Base-by-base conservation (phyloP, 1,140 invertebrate species). In the Paralvinella palmiformis region DNA sequence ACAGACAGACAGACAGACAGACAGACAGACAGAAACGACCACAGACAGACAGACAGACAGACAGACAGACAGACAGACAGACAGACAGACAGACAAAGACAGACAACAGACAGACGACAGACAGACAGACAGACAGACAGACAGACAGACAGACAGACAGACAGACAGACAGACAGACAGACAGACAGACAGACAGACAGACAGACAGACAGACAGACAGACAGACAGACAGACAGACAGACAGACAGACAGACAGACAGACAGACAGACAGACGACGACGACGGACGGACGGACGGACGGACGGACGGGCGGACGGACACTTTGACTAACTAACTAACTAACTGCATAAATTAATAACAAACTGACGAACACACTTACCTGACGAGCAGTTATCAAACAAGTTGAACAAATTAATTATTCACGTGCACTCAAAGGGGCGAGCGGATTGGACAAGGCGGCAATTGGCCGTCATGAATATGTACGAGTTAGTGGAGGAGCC, bases 1-100 rank as follows among this genome's bases (percentile, higher is more conserved):
- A 50, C 3, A 17, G 45, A 50, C n/a, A 50, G 45, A 50, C n/a
- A 50, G 4, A 50, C n/a, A 50, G 45, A 50, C n/a, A 50, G 45
- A 50, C n/a, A 50, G 45, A 50, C n/a, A 50, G 45, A 50, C 5
- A 50, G 17, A 50, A 15, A 50, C 5, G 27, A 24, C 20, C n/a
- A 17, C n/a, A 50, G 45, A 17, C n/a, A 50, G 45, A 50, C n/a
- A 50, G 45, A 50, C 3, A 50, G 45, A 50, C n/a, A 50, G 45
- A 50, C n/a, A 50, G 45, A 50, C n/a, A 50, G 45, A 50, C n/a
- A 50, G 45, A 50, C n/a, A 50, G 45, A 50, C n/a, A 50, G 45
- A 50, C n/a, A 50, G 45, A 50, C n/a, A 50, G 45, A 50, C n/a
- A 50, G 45, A 50, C n/a, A 50, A 24, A 50, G 45, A 50, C n/a